A percentile compares a stretch with the other conserved stretches of the same genome.
Conservation (phyloP, 2,797 vertebrate species). For the Thunnus albacares region DNA sequence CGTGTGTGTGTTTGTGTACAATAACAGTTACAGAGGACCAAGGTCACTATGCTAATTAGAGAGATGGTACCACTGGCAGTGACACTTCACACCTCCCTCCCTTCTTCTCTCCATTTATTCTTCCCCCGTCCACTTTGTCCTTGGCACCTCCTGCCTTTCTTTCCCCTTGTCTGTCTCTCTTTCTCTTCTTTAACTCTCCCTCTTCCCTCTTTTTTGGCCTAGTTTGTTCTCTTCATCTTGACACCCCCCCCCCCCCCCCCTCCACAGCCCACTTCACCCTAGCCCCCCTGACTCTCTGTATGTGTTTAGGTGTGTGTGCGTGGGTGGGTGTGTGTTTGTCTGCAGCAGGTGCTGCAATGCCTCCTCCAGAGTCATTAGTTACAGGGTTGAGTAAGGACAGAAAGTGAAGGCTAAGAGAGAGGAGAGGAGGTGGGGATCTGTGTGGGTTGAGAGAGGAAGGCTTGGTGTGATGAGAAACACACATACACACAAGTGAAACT, state of each 20-base stretch:
- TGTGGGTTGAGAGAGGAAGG: slow-evolving; percentile 39
- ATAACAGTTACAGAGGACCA: slow-evolving; percentile 71
- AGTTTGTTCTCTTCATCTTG: slow-evolving; percentile 46
- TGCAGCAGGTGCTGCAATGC: slow-evolving; percentile 67
- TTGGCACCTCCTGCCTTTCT: slow-evolving; percentile 59
- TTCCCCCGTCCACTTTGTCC: slow-evolving; percentile 69
- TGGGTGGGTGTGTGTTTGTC: slow-evolving; percentile 44
- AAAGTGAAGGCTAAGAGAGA: slow-evolving; percentile 38
- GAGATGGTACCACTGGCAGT: slow-evolving; percentile 75
- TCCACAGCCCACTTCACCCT: background rate
- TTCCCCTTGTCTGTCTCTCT: slow-evolving; percentile 36
- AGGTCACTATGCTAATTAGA: slow-evolving; percentile 85
- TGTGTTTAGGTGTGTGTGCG: slow-evolving; percentile 15
- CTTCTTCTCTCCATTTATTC: slow-evolving; percentile 52
- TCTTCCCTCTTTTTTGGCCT: slow-evolving; percentile 34
- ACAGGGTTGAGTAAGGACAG: slow-evolving; percentile 72
- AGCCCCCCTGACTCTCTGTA: background rate
- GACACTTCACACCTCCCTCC: slow-evolving; percentile 81
- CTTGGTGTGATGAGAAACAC: slow-evolving; percentile 27
- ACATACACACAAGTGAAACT: slow-evolving; percentile 34
- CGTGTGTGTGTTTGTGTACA: slow-evolving; percentile 33
- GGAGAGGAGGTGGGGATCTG: slow-evolving; percentile 2
- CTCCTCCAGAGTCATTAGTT: slow-evolving; percentile 73
- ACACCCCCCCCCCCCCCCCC: background rate
- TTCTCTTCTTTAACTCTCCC: slow-evolving; percentile 26